Percentiles rank a stretch among this genome's conserved stretches.
Evolutionary conservation across 2,113 vertebrate genomes (phyloP).

Genomic region (Phrynosoma blainvillii): DNA sequence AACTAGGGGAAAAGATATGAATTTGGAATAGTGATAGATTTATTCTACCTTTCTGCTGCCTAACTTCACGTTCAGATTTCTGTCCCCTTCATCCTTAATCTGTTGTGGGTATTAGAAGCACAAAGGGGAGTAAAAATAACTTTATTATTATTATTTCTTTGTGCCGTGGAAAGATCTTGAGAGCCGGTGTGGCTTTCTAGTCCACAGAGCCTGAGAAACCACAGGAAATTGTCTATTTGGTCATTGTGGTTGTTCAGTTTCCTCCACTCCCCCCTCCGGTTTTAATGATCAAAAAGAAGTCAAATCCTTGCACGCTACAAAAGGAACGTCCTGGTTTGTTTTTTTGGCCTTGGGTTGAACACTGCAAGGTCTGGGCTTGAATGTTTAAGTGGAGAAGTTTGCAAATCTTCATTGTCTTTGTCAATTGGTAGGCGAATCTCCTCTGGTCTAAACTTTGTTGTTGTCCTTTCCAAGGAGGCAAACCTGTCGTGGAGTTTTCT

Average conservation of each 20-base stretch:
- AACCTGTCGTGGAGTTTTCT: too few relatives aligned
- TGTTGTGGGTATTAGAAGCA: background rate
- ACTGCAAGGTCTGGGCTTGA: background rate
- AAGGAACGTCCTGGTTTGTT: constrained; percentile 42
- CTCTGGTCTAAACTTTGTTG: too few relatives aligned
- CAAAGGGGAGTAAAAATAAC: background rate
- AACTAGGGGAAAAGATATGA: background rate
- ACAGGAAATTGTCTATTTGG: constrained; percentile 77
- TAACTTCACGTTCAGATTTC: background rate
- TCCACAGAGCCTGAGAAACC: constrained; percentile 71
- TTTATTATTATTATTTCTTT: background rate
- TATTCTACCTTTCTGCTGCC: background rate
- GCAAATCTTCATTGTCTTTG: background rate
- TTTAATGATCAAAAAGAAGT: constrained; percentile 62
- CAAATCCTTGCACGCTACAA: constrained; percentile 47
- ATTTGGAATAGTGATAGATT: background rate
- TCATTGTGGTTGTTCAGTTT: constrained; percentile 75
- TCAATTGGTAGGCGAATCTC: too few relatives aligned
- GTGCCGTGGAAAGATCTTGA: constrained; percentile 3
- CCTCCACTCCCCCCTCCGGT: constrained; percentile 36
- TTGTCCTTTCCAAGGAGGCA: too few relatives aligned
- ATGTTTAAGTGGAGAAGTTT: background rate
- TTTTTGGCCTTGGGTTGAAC: background rate
- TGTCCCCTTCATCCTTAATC: background rate
- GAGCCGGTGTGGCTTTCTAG: constrained; percentile 50